phyloP scores from a whole-genome alignment of 2,888 invertebrate species.

The Agrilus biguttatus region DNA sequence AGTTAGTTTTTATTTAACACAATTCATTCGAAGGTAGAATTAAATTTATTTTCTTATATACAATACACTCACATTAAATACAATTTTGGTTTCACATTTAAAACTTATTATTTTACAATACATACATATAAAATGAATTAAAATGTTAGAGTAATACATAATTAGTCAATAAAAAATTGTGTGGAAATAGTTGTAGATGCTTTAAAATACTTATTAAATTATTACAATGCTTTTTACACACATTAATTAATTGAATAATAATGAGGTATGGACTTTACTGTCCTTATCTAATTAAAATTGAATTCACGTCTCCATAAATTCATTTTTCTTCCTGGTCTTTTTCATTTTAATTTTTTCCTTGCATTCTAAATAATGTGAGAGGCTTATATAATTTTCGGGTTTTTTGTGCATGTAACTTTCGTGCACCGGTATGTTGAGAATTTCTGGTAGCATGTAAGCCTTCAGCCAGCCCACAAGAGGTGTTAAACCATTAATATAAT shows the following conservation, averaged over 20 bases:
- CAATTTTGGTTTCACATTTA: not conserved
- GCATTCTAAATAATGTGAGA: conserved; percentile 35
- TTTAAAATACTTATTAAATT: too few relatives aligned
- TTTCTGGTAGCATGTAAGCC: conserved; percentile 74
- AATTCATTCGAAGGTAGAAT: too few relatives aligned
- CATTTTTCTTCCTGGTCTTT: conserved; percentile 5
- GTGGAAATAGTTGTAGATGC: not conserved
- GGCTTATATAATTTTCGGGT: conserved; percentile 37
- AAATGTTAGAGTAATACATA: not conserved
- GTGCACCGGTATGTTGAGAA: conserved; percentile 41
- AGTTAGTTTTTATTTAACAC: too few relatives aligned
- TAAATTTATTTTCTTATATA: too few relatives aligned
- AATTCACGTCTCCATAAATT: conserved; percentile 2
- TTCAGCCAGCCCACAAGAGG: conserved; percentile 89
- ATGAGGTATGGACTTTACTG: too few relatives aligned
- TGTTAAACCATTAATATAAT: conserved; percentile 59
- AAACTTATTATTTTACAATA: not conserved
- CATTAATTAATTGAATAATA: too few relatives aligned
- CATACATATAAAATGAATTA: not conserved
- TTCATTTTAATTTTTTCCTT: conserved; percentile 24
- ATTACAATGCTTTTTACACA: too few relatives aligned
- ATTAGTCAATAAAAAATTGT: not conserved
- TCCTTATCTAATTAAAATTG: too few relatives aligned
- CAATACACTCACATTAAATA: too few relatives aligned
- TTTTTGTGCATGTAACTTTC: conserved; percentile 27